Evolutionary conservation across 2,888 invertebrate genomes (phyloP), one percentile per base, ranked within the genome.

Genomic region (Platycnemis pennipes): DNA sequence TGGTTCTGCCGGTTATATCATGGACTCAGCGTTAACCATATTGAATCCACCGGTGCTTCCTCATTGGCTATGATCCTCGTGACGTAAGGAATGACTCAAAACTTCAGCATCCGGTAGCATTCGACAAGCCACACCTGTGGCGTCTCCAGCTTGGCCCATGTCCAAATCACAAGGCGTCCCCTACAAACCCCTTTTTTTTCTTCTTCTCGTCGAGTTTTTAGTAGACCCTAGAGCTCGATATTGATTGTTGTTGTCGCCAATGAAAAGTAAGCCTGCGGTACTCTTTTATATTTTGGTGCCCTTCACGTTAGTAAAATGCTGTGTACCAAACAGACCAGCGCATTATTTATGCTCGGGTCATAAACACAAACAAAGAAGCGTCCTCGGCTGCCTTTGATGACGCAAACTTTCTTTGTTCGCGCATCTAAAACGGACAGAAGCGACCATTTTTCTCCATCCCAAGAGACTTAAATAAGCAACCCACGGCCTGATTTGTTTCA

Each of bases 31-130:
- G 53, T 3, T 16, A 1, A 16, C 53, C 19, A 53, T n/a, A 46
- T 49, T 46, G n/a, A n/a, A 31, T 49, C 88, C 88, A 46, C 26
- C 53, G 56, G 56, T 5, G 42, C 89, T n/a, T 91, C 63, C 91
- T 37, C 19, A 91, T 91, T 91, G 91, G 91, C 63, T 63, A 22
- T 42, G n/a, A 2, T n/a, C 37, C 69, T 44, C 63, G 44, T 69
- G 63, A 69, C 56, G 56, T 42, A 56, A 42, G 42, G 19, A 56
- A 89, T 56, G 56, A 89, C 69, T 42, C 44, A n/a, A 45, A 63
- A n/a, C 91, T 26, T 56, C 56, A 53, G n/a, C 13, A 26, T 31
- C 11, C 13, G 89, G 53, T 53, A 42, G 42, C 22, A 56, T 37
- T 26, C 53, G 53, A 56, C 26, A 42, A 4, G 26, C 1, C n/a